These are phyloP conservation scores for Theonella swinhoei DNA, from an alignment of 37 sponge, comb jelly and placozoan species.

Conservation along the genomic window DNA sequence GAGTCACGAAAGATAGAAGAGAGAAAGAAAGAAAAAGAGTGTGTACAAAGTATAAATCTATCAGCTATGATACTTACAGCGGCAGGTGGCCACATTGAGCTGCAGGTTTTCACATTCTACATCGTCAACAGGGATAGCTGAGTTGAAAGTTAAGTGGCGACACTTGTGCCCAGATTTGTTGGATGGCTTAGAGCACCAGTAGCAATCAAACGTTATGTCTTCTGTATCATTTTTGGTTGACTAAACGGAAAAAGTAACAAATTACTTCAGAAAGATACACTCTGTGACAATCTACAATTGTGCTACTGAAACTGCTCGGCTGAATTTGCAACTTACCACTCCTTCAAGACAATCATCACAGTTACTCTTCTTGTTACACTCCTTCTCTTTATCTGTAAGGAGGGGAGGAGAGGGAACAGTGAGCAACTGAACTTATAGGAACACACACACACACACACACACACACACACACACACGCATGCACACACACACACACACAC, in stretches of 20 bases:
- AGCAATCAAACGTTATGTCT: constrained; percentile 5
- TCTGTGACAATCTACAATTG: background rate
- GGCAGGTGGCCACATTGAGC: constrained; percentile 49
- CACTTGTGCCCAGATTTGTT: background rate
- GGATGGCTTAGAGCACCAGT: constrained; percentile 12
- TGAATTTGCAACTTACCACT: background rate
- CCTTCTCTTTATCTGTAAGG: background rate
- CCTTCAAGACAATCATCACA: background rate
- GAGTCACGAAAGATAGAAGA: background rate
- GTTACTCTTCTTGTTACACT: background rate
- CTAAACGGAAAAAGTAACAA: too few species aligned
- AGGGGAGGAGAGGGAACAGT: background rate
- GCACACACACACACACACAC: too few species aligned
- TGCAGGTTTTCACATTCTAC: constrained; percentile 23
- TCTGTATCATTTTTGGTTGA: too few species aligned
- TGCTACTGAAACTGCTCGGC: background rate
- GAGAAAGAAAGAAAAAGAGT: constrained; percentile 1
- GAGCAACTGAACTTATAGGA: too few species aligned
- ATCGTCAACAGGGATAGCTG: constrained; percentile 35
- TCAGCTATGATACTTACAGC: constrained; percentile 25
- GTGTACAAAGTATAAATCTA: background rate
- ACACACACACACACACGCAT: too few species aligned
- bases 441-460: too few species aligned
- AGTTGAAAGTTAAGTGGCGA: background rate
- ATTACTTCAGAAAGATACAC: too few species aligned